These are phyloP conservation scores for Gouania willdenowi DNA, from an alignment of 2,797 vertebrate species.

Conservation along the genomic window DNA sequence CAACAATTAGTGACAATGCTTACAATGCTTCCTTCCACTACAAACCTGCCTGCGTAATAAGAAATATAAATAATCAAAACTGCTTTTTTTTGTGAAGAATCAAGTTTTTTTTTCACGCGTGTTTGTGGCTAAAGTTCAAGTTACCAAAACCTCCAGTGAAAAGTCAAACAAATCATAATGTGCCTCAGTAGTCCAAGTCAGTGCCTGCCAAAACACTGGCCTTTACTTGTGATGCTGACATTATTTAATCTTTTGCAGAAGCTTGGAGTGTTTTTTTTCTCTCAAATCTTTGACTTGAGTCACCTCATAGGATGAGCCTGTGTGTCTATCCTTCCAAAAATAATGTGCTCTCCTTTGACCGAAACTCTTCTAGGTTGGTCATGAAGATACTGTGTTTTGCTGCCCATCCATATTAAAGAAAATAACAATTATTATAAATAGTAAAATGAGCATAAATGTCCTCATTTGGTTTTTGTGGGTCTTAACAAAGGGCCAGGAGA, in stretches of 20 bases:
- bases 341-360: slow-evolving; percentile 33
- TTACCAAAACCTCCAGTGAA: slow-evolving; percentile 16
- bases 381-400: slow-evolving; percentile 35
- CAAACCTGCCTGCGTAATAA: slow-evolving; percentile 65
- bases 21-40: too few relatives aligned
- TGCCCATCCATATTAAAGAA: slow-evolving; percentile 7
- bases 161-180: slow-evolving; percentile 49
- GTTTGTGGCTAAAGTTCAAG: slow-evolving; percentile 39
- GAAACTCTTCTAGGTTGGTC: slow-evolving; percentile 34
- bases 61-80: too few relatives aligned
- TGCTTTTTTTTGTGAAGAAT: slow-evolving; percentile 29
- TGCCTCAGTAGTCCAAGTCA: slow-evolving; percentile 40
- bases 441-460: slow-evolving; percentile 28
- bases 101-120: slow-evolving; percentile 19
- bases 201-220: slow-evolving; percentile 58
- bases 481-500: slow-evolving; percentile 27
- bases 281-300: slow-evolving; percentile 46
- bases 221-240: slow-evolving; percentile 52
- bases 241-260: slow-evolving; percentile 56
- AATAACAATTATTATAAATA: slow-evolving; percentile 20
- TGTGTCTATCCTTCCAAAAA: slow-evolving; percentile 33
- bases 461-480: slow-evolving; percentile 39
- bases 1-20: too few relatives aligned
- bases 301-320: slow-evolving; percentile 40
- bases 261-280: slow-evolving; percentile 35